phyloP scores from a whole-genome alignment of 2,113 vertebrate species.

The Isurus oxyrinchus region DNA sequence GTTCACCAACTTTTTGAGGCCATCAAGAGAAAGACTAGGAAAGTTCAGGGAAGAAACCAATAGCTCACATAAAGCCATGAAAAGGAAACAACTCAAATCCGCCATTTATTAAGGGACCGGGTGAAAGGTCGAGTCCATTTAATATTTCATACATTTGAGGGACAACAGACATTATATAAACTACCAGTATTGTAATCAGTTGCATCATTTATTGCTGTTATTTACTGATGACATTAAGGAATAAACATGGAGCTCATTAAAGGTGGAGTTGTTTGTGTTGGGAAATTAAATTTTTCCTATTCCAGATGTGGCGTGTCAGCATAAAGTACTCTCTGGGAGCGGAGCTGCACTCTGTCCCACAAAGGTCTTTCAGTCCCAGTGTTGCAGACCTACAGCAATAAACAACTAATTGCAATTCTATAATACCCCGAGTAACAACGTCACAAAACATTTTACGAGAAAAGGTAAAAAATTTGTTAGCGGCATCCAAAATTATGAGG shows the following conservation, averaged over 20 bases:
- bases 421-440: not conserved
- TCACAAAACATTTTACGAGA: not conserved
- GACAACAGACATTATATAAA: not conserved
- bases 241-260: not conserved
- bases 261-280: not conserved
- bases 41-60: not conserved
- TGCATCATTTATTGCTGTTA: not conserved
- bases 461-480: not conserved
- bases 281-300: not conserved
- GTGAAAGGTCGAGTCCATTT: not conserved
- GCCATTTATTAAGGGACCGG: not conserved
- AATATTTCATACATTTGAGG: not conserved
- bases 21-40: not conserved
- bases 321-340: not conserved
- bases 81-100: not conserved
- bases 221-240: not conserved
- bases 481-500: not conserved
- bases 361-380: not conserved
- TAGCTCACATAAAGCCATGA: not conserved
- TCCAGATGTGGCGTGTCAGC: not conserved
- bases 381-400: not conserved
- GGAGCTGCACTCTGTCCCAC: not conserved
- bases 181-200: not conserved
- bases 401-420: not conserved
- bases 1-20: not conserved